Conservation (phyloP, 2,888 invertebrate species). For the Cephalotes varians region DNA sequence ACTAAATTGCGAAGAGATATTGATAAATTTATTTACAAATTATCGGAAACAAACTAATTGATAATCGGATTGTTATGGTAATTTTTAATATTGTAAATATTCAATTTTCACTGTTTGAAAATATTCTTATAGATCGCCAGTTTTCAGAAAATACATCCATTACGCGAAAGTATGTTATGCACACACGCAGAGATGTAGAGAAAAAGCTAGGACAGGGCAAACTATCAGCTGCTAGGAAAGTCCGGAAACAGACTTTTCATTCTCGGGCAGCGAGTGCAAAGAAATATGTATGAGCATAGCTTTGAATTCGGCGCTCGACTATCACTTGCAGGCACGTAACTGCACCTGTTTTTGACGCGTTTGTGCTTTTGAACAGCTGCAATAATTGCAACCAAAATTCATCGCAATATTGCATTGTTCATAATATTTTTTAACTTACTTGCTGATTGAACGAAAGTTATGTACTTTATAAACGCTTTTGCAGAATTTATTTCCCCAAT, state of each 20-base stretch:
- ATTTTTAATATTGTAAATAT: constrained; percentile 5
- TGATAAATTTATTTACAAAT: not conserved
- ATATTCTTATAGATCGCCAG: constrained; percentile 15
- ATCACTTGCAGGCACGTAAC: constrained; percentile 43
- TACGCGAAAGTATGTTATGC: not conserved
- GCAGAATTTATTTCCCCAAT: not conserved
- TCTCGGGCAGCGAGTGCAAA: constrained; percentile 4
- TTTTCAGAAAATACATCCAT: constrained; percentile 13
- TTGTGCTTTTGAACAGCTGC: constrained; percentile 37
- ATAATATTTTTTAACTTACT: not conserved
- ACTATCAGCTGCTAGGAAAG: constrained; percentile 39
- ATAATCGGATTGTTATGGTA: not conserved
- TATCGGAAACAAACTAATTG: not conserved
- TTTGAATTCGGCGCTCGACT: constrained; percentile 48
- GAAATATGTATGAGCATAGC: constrained; percentile 22
- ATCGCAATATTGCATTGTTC: constrained; percentile 2
- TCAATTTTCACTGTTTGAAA: not conserved
- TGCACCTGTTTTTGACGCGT: constrained; percentile 35
- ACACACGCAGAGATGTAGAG: not conserved
- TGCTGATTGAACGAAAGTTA: not conserved
- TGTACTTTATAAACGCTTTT: not conserved
- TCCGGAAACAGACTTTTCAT: constrained; percentile 39
- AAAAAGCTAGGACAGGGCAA: constrained; percentile 23
- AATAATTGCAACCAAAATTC: constrained; percentile 34
- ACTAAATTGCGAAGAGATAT: not conserved